Percentiles rank a stretch among this genome's conserved stretches.
phyloP scores from a whole-genome alignment of 2,888 invertebrate genomes.

The Drosophila kuntzei region DNA sequence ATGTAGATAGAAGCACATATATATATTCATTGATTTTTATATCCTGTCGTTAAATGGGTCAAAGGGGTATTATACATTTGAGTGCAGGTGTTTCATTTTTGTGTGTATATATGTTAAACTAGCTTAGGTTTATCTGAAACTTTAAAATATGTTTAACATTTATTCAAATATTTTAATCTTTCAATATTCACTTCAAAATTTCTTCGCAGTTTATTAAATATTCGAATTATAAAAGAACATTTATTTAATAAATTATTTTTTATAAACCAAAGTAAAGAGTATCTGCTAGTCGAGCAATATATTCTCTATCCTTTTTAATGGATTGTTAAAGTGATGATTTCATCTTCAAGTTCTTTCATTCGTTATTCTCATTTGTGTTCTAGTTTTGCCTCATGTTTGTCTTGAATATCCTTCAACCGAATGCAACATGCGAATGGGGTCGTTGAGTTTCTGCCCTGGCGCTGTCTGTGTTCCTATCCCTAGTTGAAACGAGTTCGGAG shows the following conservation, averaged over 20 bases:
- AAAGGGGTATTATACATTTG: background rate
- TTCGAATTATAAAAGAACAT: background rate
- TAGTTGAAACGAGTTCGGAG: slow-evolving; percentile 34
- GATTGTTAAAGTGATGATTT: slow-evolving; percentile 61
- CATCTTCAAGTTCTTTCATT: slow-evolving; percentile 49
- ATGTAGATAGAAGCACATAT: background rate
- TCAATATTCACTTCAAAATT: no score
- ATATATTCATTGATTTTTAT: slow-evolving; percentile 62
- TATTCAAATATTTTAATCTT: no score
- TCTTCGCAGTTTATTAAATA: no score
- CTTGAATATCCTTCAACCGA: slow-evolving; percentile 47
- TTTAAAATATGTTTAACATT: no score
- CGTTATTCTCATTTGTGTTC: slow-evolving; percentile 6
- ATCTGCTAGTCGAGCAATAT: background rate
- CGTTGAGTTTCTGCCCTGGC: slow-evolving; percentile 5
- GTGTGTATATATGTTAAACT: background rate
- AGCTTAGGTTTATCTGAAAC: no score
- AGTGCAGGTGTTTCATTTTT: background rate
- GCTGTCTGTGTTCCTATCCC: slow-evolving; percentile 2
- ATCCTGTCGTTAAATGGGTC: slow-evolving; percentile 8
- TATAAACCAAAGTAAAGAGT: background rate
- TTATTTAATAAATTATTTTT: background rate
- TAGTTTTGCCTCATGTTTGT: slow-evolving; percentile 40
- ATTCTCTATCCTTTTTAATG: background rate
- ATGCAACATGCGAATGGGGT: slow-evolving; percentile 65